A percentile compares a stretch with the other conserved stretches of the same genome.
These are phyloP conservation scores for Elephas maximus DNA, from an alignment of 2,113 vertebrate genomes.

Conservation along the genomic window DNA sequence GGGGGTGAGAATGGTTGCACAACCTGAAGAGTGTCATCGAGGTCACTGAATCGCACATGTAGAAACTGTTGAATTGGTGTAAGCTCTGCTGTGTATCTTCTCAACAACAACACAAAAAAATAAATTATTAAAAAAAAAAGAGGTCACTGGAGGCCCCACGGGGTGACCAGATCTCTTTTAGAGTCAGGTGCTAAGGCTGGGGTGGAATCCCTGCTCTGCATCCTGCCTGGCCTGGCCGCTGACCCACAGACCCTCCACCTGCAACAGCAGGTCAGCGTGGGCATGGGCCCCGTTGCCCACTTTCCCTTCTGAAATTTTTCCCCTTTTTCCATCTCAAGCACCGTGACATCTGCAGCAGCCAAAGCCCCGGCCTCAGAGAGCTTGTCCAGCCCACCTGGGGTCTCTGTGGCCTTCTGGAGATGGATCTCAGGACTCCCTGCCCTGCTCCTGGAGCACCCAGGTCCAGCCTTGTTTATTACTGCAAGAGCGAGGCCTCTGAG, in stretches of 20 bases:
- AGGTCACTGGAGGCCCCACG: not conserved
- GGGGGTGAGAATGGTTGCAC: too few relatives aligned
- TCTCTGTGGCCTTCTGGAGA: too few relatives aligned
- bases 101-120: too few relatives aligned
- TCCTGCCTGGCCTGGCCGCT: rapidly evolving
- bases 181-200: rapidly evolving
- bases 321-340: too few relatives aligned
- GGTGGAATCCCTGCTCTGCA: rapidly evolving
- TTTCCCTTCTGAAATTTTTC: rapidly evolving
- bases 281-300: rapidly evolving
- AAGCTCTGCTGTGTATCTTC: too few relatives aligned
- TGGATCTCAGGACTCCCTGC: rapidly evolving
- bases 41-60: too few relatives aligned
- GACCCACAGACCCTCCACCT: rapidly evolving
- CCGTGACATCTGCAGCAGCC: not conserved
- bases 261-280: not conserved
- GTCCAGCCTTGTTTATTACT: not conserved
- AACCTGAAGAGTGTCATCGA: too few relatives aligned
- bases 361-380: rapidly evolving
- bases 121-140: too few relatives aligned
- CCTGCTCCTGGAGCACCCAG: rapidly evolving
- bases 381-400: rapidly evolving
- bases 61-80: too few relatives aligned
- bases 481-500: too few relatives aligned
- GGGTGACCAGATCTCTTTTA: rapidly evolving